phyloP scores from a whole-genome alignment of 1,140 invertebrate species.

The Lucilia sericata region DNA sequence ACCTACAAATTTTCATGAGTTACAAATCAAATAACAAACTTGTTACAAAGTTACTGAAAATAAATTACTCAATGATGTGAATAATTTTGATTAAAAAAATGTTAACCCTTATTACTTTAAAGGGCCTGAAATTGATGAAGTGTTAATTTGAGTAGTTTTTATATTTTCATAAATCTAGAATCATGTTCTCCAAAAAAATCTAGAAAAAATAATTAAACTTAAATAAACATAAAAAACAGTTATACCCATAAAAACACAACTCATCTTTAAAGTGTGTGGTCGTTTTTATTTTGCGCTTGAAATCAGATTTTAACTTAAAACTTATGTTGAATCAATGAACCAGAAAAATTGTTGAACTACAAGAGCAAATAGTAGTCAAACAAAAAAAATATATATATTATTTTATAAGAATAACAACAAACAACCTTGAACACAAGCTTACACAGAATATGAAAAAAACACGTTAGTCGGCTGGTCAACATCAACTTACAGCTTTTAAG shows the following conservation, averaged over 20 bases:
- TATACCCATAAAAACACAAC: not conserved
- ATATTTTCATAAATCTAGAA: not conserved
- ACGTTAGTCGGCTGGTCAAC: slow-evolving; percentile 9
- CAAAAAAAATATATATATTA: not conserved
- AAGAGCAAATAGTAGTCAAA: not conserved
- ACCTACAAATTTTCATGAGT: too few relatives aligned
- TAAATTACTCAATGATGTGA: too few relatives aligned
- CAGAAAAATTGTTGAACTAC: not conserved
- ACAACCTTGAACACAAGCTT: not conserved
- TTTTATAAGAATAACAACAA: not conserved
- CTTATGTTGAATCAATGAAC: slow-evolving; percentile 4
- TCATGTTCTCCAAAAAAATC: not conserved
- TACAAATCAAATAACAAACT: too few relatives aligned
- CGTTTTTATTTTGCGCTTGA: not conserved
- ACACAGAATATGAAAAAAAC: not conserved
- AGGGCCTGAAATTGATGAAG: not conserved
- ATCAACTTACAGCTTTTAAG: not conserved
- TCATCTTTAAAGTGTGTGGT: not conserved
- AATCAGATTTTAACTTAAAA: not conserved
- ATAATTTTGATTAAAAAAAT: too few relatives aligned
- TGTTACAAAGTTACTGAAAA: too few relatives aligned
- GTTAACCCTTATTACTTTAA: too few relatives aligned
- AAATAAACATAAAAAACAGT: too few relatives aligned
- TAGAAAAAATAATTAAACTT: too few relatives aligned
- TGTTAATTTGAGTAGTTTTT: not conserved